Base-by-base conservation (phyloP, 2,888 invertebrate species). In the Mycogona germanica region DNA sequence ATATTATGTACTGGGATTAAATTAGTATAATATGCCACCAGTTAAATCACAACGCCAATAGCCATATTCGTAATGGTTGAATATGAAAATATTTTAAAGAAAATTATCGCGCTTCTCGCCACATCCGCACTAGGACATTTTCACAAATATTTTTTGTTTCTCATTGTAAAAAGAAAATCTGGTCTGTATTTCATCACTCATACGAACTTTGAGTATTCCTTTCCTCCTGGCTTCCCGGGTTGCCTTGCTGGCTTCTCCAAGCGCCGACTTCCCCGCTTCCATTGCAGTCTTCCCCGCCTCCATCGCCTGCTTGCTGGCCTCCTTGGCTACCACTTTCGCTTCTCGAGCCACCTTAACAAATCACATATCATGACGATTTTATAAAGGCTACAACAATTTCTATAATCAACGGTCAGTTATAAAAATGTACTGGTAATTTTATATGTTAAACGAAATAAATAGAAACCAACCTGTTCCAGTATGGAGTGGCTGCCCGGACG, bases 211-310 rank as follows among this genome's bases (percentile, higher is more conserved):
- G 47, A 88, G 72, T 51, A 91, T 72, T 56, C 88, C 88, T 66
- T 89, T 91, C 1, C 84, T 76, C 2, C 85, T 89, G 1, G 75
- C 88, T 72, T 89, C 88, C 64, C 89, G 87, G 1, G 91, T 91
- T 64, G 86, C 87, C 71, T 91, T 92, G 0, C 91, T 91, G 19
- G 92, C 72, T 68, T 91, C 91, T 0, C 87, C 89, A 40, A 91
- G 73, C 1, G 88, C 88, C 14, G 84, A 87, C 68, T 87, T 87
- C 56, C 87, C 87, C 0, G 87, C 87, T 72, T 87, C 87, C 26
- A 88, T 64, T 0, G 88, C 88, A 37, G 81, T 79, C 66, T 87
- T 87, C 0, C 87, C 83, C 0, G 84, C 91, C 67, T 87, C 89
- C 51, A 84, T 84, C 57, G 86, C 80, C 55, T 83, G 83, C 66